Conservation (phyloP, 1,140 invertebrate species). For the Brachionus rotundiformis region DNA sequence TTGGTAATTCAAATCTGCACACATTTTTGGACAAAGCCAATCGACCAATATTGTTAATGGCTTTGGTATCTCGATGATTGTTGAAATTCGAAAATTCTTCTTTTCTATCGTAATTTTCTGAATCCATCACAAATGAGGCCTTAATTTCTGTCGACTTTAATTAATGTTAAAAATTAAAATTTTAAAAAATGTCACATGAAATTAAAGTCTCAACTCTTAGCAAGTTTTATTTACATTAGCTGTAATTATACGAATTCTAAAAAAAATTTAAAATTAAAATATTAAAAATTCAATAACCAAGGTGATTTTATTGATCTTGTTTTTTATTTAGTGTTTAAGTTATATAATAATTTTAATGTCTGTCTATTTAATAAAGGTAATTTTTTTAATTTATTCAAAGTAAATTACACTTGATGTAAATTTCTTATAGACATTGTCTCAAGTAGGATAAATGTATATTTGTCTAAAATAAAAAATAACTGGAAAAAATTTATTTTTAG, state of each 20-base stretch:
- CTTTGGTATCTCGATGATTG: neutral
- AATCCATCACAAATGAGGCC: conserved; percentile 18
- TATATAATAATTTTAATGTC: neutral
- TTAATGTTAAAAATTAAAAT: neutral
- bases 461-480: conserved; percentile 1
- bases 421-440: neutral
- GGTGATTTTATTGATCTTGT: conserved; percentile 38
- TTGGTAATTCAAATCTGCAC: conserved; percentile 59
- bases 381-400: neutral
- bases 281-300: conserved; percentile 36
- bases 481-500: neutral
- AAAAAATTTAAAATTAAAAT: neutral
- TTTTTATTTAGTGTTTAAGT: neutral
- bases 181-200: conserved; percentile 23
- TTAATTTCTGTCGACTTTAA: neutral
- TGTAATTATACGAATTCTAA: neutral
- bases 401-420: neutral
- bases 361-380: neutral
- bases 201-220: neutral
- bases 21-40: conserved; percentile 58
- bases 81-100: conserved; percentile 31
- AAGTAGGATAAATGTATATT: neutral
- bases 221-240: conserved; percentile 16
- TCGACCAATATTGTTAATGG: conserved; percentile 52
- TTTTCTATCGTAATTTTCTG: conserved; percentile 1